Base-by-base conservation (phyloP, 2,888 invertebrate species). In the Acleris holmiana region DNA sequence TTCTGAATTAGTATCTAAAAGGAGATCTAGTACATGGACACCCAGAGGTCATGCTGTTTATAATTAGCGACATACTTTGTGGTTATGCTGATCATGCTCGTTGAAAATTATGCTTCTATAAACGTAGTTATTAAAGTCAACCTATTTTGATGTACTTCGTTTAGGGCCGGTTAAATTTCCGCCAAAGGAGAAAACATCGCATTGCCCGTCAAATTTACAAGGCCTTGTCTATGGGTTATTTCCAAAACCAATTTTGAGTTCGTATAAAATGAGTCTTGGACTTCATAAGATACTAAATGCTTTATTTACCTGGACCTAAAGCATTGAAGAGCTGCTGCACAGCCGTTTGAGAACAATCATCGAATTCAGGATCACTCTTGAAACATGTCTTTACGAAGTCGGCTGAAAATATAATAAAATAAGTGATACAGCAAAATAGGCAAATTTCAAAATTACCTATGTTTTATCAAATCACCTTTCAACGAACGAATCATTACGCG, bases 251-350 rank as follows among this genome's bases (percentile, higher is more conserved):
- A 35, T 13, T 35, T 13, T 13, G 35, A 35, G 1, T 35, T 13
- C 10, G 35, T 35, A 13, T 13, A 13, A 13, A 35, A 13, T 35
- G 35, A 13, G 10, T 13, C 8, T 13, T 2, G 4, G 13, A 13
- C 13, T 13, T 15, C 2, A n/a, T 29, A 21, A 13, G 15, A 15
- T 50, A 51, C 29, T 1, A 18, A 19, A 10, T 35, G 13, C 4
- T 35, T 10, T 79, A 69, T 73, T 86, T 77, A 93, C 93, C 93
- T 87, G 93, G 91, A 67, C 94, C 89, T 70, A 94, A 85, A 69
- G 94, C 93, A 74, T 94, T 88, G 77, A 96, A 96, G n/a, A 96
- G 76, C 66, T 91, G 89, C 81, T 96, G 96, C 3, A 96, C 95
- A 41, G 95, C 94, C 65, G 91, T 84, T 10, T 94, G 94, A 2